A percentile compares a stretch with the other conserved stretches of the same genome.
Conservation (phyloP, 1,140 invertebrate genomes). For the Drosophila hydei region DNA sequence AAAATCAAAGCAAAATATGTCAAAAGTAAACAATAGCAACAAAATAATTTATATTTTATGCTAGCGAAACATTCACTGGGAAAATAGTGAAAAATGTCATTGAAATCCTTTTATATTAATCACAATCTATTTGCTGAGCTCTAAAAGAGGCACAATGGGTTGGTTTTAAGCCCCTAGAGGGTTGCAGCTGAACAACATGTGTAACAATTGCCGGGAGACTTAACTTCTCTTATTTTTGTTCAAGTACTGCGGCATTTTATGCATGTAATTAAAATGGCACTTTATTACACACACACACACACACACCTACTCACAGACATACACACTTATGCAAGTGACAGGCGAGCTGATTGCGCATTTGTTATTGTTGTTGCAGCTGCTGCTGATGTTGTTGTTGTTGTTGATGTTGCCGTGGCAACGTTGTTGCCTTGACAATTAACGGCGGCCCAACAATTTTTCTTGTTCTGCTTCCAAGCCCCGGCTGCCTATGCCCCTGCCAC, state of each 20-base stretch:
- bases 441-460: constrained; percentile 40
- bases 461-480: neutral
- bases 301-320: constrained; percentile 15
- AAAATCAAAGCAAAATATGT: too few species aligned
- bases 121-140: neutral
- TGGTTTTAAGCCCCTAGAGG: neutral
- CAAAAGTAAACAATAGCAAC: too few species aligned
- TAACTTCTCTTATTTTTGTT: constrained; percentile 22
- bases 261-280: constrained; percentile 65
- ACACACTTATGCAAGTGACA: constrained; percentile 40
- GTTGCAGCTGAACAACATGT: constrained; percentile 23
- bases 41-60: too few species aligned
- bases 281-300: constrained; percentile 41
- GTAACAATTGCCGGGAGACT: constrained; percentile 41
- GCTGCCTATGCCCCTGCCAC: neutral
- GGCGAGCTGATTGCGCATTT: constrained; percentile 50
- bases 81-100: too few species aligned
- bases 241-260: constrained; percentile 50
- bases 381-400: constrained; percentile 36
- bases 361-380: constrained; percentile 28
- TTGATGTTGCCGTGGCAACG: constrained; percentile 57
- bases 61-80: too few species aligned
- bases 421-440: constrained; percentile 76
- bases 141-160: neutral
- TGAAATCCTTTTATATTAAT: too few species aligned